A percentile compares a stretch with the other conserved stretches of the same genome.
Conservation (phyloP, 2,888 invertebrate species). For the Limulus polyphemus region DNA sequence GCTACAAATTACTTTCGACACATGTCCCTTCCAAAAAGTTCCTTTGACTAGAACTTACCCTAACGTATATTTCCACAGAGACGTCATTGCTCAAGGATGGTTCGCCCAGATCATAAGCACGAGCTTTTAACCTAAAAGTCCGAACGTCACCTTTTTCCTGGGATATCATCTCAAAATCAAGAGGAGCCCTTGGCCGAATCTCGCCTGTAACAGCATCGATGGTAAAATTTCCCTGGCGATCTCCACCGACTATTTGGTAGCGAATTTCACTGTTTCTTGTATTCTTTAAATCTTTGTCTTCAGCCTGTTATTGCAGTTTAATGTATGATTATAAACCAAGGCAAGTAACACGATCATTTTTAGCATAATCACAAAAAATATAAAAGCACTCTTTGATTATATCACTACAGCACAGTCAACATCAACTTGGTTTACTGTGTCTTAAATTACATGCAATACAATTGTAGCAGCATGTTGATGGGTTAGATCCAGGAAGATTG, state of each 20-base stretch:
- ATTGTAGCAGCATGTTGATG: too few species aligned
- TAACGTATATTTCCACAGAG: conserved; percentile 63
- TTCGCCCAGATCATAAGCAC: conserved; percentile 64
- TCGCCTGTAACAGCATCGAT: conserved; percentile 63
- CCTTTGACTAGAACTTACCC: conserved; percentile 38
- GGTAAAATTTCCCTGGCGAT: conserved; percentile 62
- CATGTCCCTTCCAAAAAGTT: too few species aligned
- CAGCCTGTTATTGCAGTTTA: conserved; percentile 1
- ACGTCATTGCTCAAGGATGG: conserved; percentile 63
- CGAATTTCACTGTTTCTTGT: conserved; percentile 75
- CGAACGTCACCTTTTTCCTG: conserved; percentile 37
- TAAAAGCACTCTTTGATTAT: too few species aligned
- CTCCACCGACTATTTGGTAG: conserved; percentile 63
- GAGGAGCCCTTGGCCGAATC: conserved; percentile 50
- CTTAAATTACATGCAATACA: too few species aligned
- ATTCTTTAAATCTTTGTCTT: conserved; percentile 63
- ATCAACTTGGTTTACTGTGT: too few species aligned
- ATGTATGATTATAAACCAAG: too few species aligned
- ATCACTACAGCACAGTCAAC: too few species aligned
- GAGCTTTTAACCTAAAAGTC: conserved; percentile 53
- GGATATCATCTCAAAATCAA: conserved; percentile 69
- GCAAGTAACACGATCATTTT: too few species aligned
- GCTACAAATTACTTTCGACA: too few species aligned
- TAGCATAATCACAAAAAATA: too few species aligned
- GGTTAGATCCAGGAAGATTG: too few species aligned